Evolutionary conservation across 2,888 invertebrate genomes (phyloP).

Genomic region (Caenorhabditis doughertyi): DNA sequence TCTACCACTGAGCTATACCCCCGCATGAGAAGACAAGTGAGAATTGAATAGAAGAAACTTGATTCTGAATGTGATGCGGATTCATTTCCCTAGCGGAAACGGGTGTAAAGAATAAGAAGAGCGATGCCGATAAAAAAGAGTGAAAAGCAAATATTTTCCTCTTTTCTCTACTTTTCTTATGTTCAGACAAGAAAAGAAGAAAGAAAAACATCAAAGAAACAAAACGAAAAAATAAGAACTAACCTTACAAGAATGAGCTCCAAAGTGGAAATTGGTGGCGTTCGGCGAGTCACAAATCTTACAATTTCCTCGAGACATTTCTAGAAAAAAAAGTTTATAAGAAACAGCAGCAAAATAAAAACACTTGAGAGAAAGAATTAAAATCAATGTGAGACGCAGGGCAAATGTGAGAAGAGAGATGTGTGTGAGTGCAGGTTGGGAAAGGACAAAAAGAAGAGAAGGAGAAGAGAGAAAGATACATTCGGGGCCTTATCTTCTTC

Average conservation of each 20-base stretch:
- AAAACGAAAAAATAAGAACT: neutral
- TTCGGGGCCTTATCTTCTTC: neutral
- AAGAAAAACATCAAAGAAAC: neutral
- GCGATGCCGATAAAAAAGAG: neutral
- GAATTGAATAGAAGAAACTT: too few species aligned
- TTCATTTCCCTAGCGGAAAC: too few species aligned
- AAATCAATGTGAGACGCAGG: constrained; percentile 14
- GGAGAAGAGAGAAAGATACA: neutral
- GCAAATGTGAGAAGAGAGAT: neutral
- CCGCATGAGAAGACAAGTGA: too few species aligned
- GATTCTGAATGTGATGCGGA: too few species aligned
- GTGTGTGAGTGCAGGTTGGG: neutral
- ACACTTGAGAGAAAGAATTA: constrained; percentile 2
- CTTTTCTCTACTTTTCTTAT: too few species aligned
- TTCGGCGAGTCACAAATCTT: constrained; percentile 58
- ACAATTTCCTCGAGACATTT: constrained; percentile 35
- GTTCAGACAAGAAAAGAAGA: neutral
- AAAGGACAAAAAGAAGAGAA: neutral
- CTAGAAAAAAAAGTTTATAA: neutral
- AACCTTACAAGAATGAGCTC: constrained; percentile 61
- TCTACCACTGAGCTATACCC: constrained; percentile 61
- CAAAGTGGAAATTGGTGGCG: constrained; percentile 60
- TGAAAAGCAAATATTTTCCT: neutral
- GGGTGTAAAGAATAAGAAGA: too few species aligned
- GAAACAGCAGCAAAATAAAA: constrained; percentile 8